These are phyloP conservation scores for Drosophila trapezifrons DNA, from an alignment of 1,140 invertebrate genomes.

Conservation along the genomic window DNA sequence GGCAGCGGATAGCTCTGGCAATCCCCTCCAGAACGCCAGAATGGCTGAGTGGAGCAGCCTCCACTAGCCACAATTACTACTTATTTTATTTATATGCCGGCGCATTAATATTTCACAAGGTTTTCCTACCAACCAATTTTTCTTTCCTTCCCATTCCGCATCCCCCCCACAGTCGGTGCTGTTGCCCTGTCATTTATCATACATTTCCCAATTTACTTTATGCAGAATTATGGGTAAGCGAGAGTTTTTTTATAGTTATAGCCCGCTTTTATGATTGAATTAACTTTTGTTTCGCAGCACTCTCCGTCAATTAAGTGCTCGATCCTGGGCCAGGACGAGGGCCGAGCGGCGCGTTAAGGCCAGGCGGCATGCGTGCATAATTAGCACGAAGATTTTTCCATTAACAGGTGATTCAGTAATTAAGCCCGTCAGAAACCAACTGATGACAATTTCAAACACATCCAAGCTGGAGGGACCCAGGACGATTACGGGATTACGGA, in stretches of 20 bases:
- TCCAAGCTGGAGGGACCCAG: neutral
- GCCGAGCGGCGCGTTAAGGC: constrained; percentile 10
- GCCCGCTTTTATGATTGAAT: constrained; percentile 70
- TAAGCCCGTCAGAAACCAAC: constrained; percentile 47
- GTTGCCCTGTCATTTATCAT: constrained; percentile 59
- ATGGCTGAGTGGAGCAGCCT: constrained; percentile 31
- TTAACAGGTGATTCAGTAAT: constrained; percentile 74
- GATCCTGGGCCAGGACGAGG: neutral
- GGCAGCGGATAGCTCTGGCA: constrained; percentile 7
- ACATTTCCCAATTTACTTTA: constrained; percentile 67
- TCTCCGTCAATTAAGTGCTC: constrained; percentile 50
- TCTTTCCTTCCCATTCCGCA: constrained; percentile 40
- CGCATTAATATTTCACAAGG: constrained; percentile 80
- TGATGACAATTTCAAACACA: constrained; percentile 53
- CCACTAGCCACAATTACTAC: constrained; percentile 73
- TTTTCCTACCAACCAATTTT: constrained; percentile 57
- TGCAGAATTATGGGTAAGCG: constrained; percentile 43
- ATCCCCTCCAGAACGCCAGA: constrained; percentile 1
- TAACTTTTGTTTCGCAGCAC: constrained; percentile 59
- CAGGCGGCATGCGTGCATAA: constrained; percentile 54
- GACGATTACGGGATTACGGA: neutral
- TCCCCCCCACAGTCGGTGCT: constrained; percentile 11
- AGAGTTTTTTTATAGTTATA: constrained; percentile 52
- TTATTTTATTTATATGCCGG: constrained; percentile 81
- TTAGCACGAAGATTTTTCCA: constrained; percentile 65